Conservation (phyloP, 2,797 vertebrate species). For the Otolemur crassicaudatus region DNA sequence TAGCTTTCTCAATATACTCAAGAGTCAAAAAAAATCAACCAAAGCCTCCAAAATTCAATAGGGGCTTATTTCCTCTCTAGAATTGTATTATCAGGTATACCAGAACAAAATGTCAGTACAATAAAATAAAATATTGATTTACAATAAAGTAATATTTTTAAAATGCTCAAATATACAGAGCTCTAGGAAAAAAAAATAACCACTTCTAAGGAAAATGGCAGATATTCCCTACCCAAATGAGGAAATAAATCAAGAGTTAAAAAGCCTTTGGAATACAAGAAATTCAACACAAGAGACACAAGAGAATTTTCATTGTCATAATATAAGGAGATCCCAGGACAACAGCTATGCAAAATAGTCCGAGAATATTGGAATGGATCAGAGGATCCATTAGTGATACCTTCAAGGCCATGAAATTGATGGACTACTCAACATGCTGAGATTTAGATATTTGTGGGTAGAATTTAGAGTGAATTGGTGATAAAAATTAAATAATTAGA, state of each 20-base stretch:
- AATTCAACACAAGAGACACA: not conserved
- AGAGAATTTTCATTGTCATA: not conserved
- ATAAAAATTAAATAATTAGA: constrained; percentile 19
- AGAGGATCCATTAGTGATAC: not conserved
- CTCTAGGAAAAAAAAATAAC: not conserved
- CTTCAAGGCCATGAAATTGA: not conserved
- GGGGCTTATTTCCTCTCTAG: not conserved
- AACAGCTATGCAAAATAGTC: not conserved
- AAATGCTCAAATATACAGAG: not conserved
- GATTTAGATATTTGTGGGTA: not conserved
- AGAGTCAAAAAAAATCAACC: not conserved
- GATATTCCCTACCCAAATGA: not conserved
- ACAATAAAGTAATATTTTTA: not conserved
- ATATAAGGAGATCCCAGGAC: not conserved
- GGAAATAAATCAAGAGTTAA: not conserved
- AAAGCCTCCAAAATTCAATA: not conserved
- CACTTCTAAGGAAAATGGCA: not conserved
- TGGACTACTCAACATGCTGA: not conserved
- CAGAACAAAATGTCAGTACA: not conserved
- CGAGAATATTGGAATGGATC: not conserved
- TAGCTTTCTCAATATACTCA: not conserved
- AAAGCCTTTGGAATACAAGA: not conserved
- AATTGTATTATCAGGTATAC: not conserved
- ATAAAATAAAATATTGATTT: not conserved
- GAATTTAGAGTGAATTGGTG: not conserved